phyloP scores from a whole-genome alignment of 2,113 vertebrate genomes.

The Antennarius striatus region DNA sequence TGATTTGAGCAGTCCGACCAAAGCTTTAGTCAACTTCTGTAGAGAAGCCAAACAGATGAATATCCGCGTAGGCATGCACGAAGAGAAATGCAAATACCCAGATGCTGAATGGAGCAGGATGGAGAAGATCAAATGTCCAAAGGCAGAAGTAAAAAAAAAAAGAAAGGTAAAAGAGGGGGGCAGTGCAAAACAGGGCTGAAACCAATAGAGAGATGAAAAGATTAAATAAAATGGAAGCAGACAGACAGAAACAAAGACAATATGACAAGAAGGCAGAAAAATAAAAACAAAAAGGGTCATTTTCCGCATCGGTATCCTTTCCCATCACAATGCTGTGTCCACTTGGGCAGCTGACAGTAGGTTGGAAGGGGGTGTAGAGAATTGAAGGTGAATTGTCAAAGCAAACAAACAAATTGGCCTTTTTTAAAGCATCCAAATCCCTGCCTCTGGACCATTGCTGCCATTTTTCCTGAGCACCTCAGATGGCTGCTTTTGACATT shows the following conservation, averaged over 20 bases:
- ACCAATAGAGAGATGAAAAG: conserved; percentile 1
- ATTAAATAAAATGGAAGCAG: conserved; percentile 26
- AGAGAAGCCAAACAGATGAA: conserved; percentile 38
- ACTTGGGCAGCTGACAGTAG: conserved; percentile 48
- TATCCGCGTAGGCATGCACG: conserved; percentile 3
- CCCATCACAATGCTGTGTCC: conserved; percentile 53
- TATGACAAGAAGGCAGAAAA: conserved; percentile 41
- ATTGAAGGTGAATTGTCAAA: conserved; percentile 33
- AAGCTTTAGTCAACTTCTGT: conserved; percentile 46
- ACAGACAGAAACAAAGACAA: conserved; percentile 13
- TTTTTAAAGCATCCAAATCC: conserved; percentile 58
- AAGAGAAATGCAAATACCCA: conserved; percentile 24
- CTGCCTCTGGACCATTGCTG: conserved; percentile 25
- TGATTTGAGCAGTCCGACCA: conserved; percentile 55
- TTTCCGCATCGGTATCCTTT: conserved; percentile 64
- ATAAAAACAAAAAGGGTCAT: conserved; percentile 63
- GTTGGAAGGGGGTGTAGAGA: not conserved
- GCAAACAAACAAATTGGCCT: conserved; percentile 65
- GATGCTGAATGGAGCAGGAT: conserved; percentile 31
- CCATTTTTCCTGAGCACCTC: conserved; percentile 30
- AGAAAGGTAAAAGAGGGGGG: not conserved
- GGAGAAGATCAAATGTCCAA: no score
- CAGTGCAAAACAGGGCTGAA: conserved; percentile 1
- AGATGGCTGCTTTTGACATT: conserved; percentile 19
- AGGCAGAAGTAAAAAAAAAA: not conserved